These are phyloP conservation scores for Pyrrhia umbra DNA, from an alignment of 2,888 invertebrate species.

Conservation along the genomic window DNA sequence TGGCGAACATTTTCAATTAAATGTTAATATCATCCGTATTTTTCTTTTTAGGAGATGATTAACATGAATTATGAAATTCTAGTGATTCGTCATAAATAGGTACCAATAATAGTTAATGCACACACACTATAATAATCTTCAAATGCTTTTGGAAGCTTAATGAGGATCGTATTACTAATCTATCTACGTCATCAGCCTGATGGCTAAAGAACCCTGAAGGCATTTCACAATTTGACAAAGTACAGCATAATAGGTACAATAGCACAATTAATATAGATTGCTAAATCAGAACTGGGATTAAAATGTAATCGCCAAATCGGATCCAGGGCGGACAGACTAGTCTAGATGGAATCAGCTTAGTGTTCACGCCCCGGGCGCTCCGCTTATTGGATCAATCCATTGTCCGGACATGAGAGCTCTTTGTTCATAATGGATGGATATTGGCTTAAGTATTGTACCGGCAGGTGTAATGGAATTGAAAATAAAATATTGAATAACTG, in stretches of 20 bases:
- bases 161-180: neutral
- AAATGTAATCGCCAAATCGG: constrained; percentile 69
- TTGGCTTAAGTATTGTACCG: constrained; percentile 35
- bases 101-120: neutral
- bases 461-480: constrained; percentile 34
- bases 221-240: neutral
- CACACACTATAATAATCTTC: neutral
- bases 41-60: too few relatives aligned
- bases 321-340: constrained; percentile 56
- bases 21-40: too few relatives aligned
- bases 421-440: constrained; percentile 47
- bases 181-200: constrained; percentile 10
- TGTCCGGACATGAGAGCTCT: constrained; percentile 62
- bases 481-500: constrained; percentile 17
- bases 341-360: constrained; percentile 73
- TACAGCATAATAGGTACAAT: constrained; percentile 16
- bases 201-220: constrained; percentile 19
- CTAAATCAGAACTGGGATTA: constrained; percentile 57
- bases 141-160: constrained; percentile 8
- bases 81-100: too few relatives aligned
- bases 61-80: too few relatives aligned
- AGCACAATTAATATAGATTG: constrained; percentile 61
- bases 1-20: too few relatives aligned
- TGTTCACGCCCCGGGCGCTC: constrained; percentile 68
- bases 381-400: constrained; percentile 71